Evolutionary conservation across 2,113 vertebrate genomes (phyloP), one percentile per base, ranked within the genome.

Genomic region (Murina feae): DNA sequence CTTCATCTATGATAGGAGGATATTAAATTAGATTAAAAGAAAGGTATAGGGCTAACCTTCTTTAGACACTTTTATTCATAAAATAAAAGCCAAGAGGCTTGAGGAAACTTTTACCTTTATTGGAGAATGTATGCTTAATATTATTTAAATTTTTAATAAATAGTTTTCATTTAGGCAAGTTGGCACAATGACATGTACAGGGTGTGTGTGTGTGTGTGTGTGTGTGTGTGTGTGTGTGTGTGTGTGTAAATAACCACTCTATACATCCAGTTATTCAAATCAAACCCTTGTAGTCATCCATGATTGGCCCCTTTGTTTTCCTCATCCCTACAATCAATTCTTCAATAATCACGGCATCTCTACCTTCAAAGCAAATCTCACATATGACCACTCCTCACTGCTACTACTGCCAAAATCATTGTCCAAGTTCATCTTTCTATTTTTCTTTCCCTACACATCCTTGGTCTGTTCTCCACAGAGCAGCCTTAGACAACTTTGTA

Each of bases 71-170:
- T 95, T 69, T 72, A 65, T 82, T 93, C 55, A 95, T 69, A 90
- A 95, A 82, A 82, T n/a, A 83, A 49, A 51, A 63, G 32, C 58
- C 55, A 93, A 78, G 28, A 75, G 35, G 9, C 53, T 91, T 63
- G 32, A 96, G 47, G 32, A 91, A 58, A 89, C 18, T 16, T 89
- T 85, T 84, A 87, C 4, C 35, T 51, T 91, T 93, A 60, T 47
- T 89, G 55, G 71, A 68, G 47, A 85, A 93, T 79, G 72, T 89
- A 17, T 32, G 74, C 76, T 30, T 23, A 74, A 35, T 76, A 66
- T 44, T 74, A 80, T 75, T 93, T 81, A 85, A 86, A 86, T 79
- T 89, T 90, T 86, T 51, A 69, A 76, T 72, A 80, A 84, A 49
- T 17, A 58, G 25, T 85, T 90, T 86, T 75, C 68, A 66, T 71